Conservation (phyloP, 37 sponge, comb jelly and placozoan genomes). For the Chondrosia reniformis region DNA sequence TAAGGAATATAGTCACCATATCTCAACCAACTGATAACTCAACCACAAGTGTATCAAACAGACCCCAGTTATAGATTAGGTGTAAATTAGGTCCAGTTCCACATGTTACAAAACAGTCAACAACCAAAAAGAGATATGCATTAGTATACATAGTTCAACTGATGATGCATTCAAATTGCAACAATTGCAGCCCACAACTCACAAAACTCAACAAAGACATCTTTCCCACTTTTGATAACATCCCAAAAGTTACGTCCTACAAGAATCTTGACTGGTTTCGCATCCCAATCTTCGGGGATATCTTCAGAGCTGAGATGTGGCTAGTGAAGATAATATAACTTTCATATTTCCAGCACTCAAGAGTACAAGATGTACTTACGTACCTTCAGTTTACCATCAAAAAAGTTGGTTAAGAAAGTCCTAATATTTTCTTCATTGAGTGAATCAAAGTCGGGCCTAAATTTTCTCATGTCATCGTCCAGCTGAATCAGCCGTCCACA, state of each 20-base stretch:
- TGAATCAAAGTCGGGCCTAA: conserved; percentile 68
- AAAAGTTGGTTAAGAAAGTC: conserved; percentile 53
- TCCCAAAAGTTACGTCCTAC: conserved; percentile 95
- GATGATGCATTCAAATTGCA: too few species aligned
- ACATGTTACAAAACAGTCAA: too few species aligned
- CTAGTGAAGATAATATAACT: conserved; percentile 26
- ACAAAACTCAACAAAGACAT: conserved; percentile 98
- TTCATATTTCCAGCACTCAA: too few species aligned
- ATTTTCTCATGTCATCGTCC: conserved; percentile 85
- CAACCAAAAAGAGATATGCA: too few species aligned
- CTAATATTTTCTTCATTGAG: conserved; percentile 62
- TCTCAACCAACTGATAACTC: too few species aligned
- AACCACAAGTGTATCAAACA: too few species aligned
- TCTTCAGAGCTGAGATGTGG: conserved; percentile 85
- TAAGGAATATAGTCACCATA: too few species aligned
- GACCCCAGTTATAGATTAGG: too few species aligned
- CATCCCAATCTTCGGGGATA: conserved; percentile 94
- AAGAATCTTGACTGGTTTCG: conserved; percentile 89
- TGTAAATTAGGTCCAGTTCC: too few species aligned
- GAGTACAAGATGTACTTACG: too few species aligned
- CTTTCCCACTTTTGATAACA: conserved; percentile 67
- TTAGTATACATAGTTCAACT: too few species aligned
- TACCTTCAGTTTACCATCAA: conserved; percentile 80
- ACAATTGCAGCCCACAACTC: too few species aligned
- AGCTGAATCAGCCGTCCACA: conserved; percentile 67